Percentiles rank a stretch among this genome's conserved stretches.
Conservation (phyloP, 2,797 vertebrate species). For the Aeoliscus strigatus region DNA sequence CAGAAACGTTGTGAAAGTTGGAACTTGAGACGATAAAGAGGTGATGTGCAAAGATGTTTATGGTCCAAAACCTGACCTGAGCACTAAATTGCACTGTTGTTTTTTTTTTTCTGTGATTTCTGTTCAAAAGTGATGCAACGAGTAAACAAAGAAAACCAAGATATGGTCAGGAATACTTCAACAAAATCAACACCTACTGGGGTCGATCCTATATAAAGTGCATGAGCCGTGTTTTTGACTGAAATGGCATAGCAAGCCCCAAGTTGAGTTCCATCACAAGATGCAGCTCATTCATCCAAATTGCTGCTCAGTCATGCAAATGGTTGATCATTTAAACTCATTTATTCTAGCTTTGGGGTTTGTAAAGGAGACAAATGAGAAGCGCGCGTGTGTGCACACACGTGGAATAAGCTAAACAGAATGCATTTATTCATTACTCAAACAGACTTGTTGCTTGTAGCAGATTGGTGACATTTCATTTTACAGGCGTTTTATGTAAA, state of each 20-base stretch:
- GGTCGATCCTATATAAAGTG: slow-evolving; percentile 30
- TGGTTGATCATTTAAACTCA: slow-evolving; percentile 66
- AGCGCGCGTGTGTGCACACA: background rate
- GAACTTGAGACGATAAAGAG: too few relatives aligned
- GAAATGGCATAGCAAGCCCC: slow-evolving; percentile 43
- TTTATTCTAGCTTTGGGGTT: slow-evolving; percentile 65
- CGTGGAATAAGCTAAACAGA: slow-evolving; percentile 33
- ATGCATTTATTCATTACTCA: slow-evolving; percentile 51
- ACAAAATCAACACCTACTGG: slow-evolving; percentile 9
- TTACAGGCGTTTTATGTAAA: too few relatives aligned
- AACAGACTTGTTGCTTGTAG: slow-evolving; percentile 62
- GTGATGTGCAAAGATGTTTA: too few relatives aligned
- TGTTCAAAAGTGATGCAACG: slow-evolving; percentile 18
- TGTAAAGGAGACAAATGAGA: slow-evolving; percentile 52
- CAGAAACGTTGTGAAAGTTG: background rate
- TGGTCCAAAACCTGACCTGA: too few relatives aligned
- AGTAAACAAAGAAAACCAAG: slow-evolving; percentile 2
- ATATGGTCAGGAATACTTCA: slow-evolving; percentile 5
- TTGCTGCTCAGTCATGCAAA: slow-evolving; percentile 66
- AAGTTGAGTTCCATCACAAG: slow-evolving; percentile 46
- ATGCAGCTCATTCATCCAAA: slow-evolving; percentile 55
- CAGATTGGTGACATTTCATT: slow-evolving; percentile 57
- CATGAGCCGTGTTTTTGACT: slow-evolving; percentile 23
- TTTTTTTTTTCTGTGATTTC: too few relatives aligned
- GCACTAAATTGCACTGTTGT: too few relatives aligned